Evolutionary conservation across 2,797 vertebrate genomes (phyloP).

Genomic region (Psittacula echo): DNA sequence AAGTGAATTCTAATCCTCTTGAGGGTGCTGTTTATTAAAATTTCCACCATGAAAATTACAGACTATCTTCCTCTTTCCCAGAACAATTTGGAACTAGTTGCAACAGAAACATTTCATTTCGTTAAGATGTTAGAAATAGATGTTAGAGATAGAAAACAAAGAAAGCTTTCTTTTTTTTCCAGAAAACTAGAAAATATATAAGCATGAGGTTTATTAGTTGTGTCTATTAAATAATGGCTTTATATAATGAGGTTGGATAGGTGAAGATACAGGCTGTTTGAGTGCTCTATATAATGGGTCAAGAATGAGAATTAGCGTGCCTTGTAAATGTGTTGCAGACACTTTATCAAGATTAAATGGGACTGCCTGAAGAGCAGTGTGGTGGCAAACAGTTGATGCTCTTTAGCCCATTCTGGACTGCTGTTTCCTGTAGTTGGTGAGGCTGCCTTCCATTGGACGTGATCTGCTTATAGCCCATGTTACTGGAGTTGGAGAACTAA

Average conservation of each 20-base stretch:
- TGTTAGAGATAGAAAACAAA: not conserved
- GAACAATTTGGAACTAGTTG: not conserved
- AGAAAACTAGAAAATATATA: not conserved
- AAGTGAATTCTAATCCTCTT: constrained; percentile 62
- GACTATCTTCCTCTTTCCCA: not conserved
- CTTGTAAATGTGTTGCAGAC: not conserved
- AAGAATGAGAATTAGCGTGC: not conserved
- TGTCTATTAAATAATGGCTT: not conserved
- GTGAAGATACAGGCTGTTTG: not conserved
- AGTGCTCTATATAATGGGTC: not conserved
- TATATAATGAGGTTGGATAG: not conserved
- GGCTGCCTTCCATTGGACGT: not conserved
- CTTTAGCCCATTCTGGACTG: not conserved
- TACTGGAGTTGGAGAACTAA: not conserved
- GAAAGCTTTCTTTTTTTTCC: not conserved
- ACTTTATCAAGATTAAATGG: not conserved
- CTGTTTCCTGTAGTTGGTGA: not conserved
- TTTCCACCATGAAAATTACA: constrained; percentile 53
- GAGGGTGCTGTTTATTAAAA: constrained; percentile 75
- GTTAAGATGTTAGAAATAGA: not conserved
- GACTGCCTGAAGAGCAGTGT: not conserved
- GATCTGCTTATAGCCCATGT: not conserved
- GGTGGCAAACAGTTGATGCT: not conserved
- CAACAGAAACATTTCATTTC: not conserved
- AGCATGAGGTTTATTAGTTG: not conserved